Conservation (phyloP, 2,113 vertebrate genomes). For the Entomyzon cyanotis region DNA sequence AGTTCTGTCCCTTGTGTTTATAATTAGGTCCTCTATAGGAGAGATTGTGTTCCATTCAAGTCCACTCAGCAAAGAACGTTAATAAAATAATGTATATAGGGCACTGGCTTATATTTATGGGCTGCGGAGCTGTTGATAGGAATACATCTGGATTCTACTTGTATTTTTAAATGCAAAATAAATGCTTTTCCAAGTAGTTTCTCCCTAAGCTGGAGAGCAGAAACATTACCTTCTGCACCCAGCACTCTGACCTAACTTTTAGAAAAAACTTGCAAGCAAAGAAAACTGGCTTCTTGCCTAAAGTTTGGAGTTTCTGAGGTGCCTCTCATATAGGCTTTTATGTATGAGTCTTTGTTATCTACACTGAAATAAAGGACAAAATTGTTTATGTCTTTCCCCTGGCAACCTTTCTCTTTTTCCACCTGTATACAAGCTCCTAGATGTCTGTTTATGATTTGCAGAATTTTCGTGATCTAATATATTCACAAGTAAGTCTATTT, state of each 20-base stretch:
- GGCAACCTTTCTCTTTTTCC: neutral
- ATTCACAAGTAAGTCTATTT: neutral
- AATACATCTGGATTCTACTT: neutral
- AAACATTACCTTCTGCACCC: neutral
- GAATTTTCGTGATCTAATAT: neutral
- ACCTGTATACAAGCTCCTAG: neutral
- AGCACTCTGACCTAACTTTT: slow-evolving; percentile 6
- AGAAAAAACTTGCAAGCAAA: neutral
- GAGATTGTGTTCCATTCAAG: slow-evolving; percentile 49
- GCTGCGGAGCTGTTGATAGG: neutral
- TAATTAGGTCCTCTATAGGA: slow-evolving; percentile 73
- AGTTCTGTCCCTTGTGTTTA: slow-evolving; percentile 70
- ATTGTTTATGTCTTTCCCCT: neutral
- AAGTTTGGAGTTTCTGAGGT: slow-evolving; percentile 1
- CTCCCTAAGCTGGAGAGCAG: neutral
- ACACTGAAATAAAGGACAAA: slow-evolving; percentile 3
- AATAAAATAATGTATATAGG: slow-evolving; percentile 58
- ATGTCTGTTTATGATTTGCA: neutral
- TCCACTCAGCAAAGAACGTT: slow-evolving; percentile 64
- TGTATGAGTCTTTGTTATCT: neutral
- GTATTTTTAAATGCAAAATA: slow-evolving; percentile 18
- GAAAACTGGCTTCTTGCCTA: neutral
- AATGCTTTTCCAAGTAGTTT: neutral
- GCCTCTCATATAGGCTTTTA: neutral
- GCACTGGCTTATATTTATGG: neutral